These are phyloP conservation scores for Danionella cerebrum DNA, from an alignment of 2,113 vertebrate species.

Conservation along the genomic window DNA sequence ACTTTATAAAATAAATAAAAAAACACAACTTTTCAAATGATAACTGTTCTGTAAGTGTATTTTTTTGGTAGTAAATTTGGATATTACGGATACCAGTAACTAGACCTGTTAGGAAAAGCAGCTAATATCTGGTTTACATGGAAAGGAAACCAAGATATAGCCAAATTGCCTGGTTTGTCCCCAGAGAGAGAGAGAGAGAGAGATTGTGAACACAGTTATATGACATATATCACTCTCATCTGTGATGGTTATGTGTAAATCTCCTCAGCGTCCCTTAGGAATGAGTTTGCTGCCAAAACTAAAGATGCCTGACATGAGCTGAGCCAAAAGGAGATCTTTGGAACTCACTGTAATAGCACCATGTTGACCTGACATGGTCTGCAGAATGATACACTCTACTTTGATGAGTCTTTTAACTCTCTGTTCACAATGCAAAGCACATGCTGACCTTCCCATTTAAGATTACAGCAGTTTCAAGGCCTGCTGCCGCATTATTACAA, in stretches of 20 bases:
- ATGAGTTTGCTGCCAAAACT: neutral
- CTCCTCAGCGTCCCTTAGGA: neutral
- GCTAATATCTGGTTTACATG: no score
- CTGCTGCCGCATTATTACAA: no score
- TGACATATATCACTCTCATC: conserved; percentile 8
- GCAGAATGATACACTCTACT: neutral
- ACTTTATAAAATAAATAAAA: no score
- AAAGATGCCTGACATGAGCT: neutral
- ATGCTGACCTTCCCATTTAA: conserved; percentile 2
- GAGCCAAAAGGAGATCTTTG: neutral
- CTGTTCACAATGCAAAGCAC: neutral
- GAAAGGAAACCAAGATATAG: no score
- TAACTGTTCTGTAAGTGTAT: no score
- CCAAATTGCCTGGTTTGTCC: no score
- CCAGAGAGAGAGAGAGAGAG: no score
- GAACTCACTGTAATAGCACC: neutral
- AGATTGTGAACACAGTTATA: neutral
- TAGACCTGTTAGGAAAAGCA: no score
- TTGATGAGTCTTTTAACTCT: neutral
- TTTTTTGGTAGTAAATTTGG: no score
- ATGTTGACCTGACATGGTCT: neutral
- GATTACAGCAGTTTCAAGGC: neutral
- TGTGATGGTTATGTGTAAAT: conserved; percentile 6
- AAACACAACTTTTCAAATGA: no score
- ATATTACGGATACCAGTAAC: no score